Base-by-base conservation (phyloP, 2,113 vertebrate species). In the Salminus brasiliensis region DNA sequence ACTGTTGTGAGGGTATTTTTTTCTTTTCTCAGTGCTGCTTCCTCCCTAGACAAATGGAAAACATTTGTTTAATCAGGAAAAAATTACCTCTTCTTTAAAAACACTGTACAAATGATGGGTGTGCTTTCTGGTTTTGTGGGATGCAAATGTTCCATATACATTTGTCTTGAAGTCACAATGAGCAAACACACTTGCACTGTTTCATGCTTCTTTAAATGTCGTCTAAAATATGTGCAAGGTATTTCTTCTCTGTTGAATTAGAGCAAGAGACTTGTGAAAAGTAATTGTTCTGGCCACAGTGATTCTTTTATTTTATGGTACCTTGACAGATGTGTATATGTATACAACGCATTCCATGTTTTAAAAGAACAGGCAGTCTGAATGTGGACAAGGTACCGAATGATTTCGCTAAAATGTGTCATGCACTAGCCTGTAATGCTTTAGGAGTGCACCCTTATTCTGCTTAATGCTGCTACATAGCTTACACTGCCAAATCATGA, bases 401-500 rank as follows among this genome's bases (percentile, higher is more conserved):
- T 53, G 69, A 34, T 72, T 27, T 49, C 45, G 52, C 23, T 27
- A 21, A 23, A 73, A 72, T 15, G 18, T 36, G 71, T 73, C 71
- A 57, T 59, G 52, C 21, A 16, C 29, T 34, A 72, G 41, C 7
- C 0, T 47, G 25, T 62, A 62, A 63, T 74, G 72, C 60, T 74
- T 74, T 15, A 74, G 72, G 21, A 74, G 43, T 11, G 16, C 72
- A n/a, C 36, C 72, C n/a, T 60, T 60, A 16, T 55, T 60, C 53
- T 53, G 55, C 32, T 41, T 4, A 16, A 30, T 47, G 43, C 25
- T 70, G 47, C 5, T 57, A 57, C 49, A 73, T 57, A 59, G n/a
- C 15, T 72, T 57, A 55, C 71, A 73, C 55, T 23, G n/a, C 52
- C 71, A 57, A 36, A 2, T 73, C 71, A 73, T 73, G 52, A 49